Evolutionary conservation across 2,888 invertebrate genomes (phyloP).

Genomic region (Eudemis profundana): DNA sequence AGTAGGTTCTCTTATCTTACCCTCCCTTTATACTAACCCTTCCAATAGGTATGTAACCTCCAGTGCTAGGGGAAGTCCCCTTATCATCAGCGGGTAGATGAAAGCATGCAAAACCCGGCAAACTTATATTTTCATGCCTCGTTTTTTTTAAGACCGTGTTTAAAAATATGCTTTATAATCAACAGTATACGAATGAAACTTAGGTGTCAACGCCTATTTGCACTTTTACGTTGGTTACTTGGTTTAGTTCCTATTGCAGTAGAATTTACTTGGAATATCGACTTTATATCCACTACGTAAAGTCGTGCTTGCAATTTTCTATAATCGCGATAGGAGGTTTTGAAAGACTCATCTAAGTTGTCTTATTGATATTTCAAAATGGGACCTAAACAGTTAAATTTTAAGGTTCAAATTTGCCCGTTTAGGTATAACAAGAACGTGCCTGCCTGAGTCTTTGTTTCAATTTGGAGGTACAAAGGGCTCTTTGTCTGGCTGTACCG

Average conservation of each 20-base stretch:
- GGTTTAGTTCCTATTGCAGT: not conserved
- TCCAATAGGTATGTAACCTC: slow-evolving; percentile 2
- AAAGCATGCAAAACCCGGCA: not conserved
- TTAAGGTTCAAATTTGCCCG: slow-evolving; percentile 9
- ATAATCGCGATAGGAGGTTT: not conserved
- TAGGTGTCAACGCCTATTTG: not conserved
- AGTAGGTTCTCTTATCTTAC: not conserved
- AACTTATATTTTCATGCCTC: not conserved
- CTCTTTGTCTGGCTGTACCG: slow-evolving; percentile 35
- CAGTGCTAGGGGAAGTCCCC: not conserved
- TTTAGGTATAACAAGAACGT: slow-evolving; percentile 3
- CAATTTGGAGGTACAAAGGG: slow-evolving; percentile 39
- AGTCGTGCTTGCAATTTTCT: not conserved
- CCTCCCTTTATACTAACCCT: slow-evolving; percentile 18
- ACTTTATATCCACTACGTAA: not conserved
- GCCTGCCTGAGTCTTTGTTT: slow-evolving; percentile 23
- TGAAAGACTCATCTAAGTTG: not conserved
- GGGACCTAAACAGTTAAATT: not conserved
- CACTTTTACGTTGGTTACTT: not conserved
- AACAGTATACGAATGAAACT: not conserved
- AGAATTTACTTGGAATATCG: not conserved
- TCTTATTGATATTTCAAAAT: not conserved
- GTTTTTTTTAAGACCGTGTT: not conserved
- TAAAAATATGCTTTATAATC: slow-evolving; percentile 6
- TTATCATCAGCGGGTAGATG: not conserved